Evolutionary conservation across 1,140 invertebrate species (phyloP), one percentile per base, ranked within the genome.

Genomic region (Dryas iulia): DNA sequence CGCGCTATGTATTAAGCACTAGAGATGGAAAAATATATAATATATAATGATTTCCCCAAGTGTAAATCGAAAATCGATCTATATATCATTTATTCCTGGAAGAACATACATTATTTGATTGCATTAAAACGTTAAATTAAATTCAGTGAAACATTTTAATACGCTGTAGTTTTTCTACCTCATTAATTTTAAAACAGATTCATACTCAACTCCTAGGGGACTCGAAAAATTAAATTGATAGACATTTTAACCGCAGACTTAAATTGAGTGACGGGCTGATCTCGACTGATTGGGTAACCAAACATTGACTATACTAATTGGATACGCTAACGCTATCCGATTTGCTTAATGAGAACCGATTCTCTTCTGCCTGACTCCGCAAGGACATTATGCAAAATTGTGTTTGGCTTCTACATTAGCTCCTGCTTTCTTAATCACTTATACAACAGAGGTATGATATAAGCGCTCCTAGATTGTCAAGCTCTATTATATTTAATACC

Each of bases 291-390:
- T 81, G 79, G 76, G 74, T 87, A 76, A 69, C 76, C 81, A 87
- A 90, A 90, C 86, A 90, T 86, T 89, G 78, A 87, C 86, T 85
- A 79, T 82, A 77, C 79, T 89, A 88, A 90, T 89, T 86, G 86
- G 79, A 77, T 84, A 71, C 77, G 79, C 82, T 83, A 83, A 87
- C 83, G 80, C 77, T 71, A 78, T 79, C 76, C 86, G 86, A 89
- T 89, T 90, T 89, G 82, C 86, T 82, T 90, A 90, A 90, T 89
- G 86, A 90, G 79, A 77, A 81, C 67, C 81, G 84, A 90, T 83
- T 83, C 80, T 82, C 79, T 74, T 78, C 80, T 70, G 67, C 54
- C 77, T 81, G 71, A 73, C 73, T 80, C 76, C 74, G 78, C 72
- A 82, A 78, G 78, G 80, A 79, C 86, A 87, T 89, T 90, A 90